Evolutionary conservation across 2,113 vertebrate species (phyloP).

Genomic region (Pithys albifrons): DNA sequence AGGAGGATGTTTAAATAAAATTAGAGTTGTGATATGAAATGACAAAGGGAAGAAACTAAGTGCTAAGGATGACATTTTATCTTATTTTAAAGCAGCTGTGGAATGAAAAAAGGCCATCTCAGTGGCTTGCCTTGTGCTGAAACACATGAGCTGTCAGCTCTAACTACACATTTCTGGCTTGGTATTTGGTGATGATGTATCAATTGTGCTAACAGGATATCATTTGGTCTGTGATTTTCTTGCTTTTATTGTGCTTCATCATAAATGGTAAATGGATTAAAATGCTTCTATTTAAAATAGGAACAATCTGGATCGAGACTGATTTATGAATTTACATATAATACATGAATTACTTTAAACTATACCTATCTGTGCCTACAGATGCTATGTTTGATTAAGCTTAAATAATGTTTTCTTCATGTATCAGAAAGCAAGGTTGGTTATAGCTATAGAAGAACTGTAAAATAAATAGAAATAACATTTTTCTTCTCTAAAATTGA

Average conservation of each 20-base stretch:
- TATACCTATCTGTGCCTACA: neutral
- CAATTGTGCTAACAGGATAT: neutral
- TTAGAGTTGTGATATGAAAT: constrained; percentile 16
- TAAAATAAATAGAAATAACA: neutral
- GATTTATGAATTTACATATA: neutral
- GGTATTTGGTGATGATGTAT: neutral
- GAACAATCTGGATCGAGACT: neutral
- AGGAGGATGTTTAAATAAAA: constrained; percentile 44
- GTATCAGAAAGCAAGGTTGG: neutral
- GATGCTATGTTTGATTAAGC: neutral
- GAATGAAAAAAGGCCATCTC: neutral
- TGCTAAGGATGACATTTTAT: neutral
- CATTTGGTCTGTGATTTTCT: neutral
- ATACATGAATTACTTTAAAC: neutral
- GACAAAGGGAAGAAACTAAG: neutral
- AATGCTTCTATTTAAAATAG: neutral
- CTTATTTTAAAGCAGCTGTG: neutral
- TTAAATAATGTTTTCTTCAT: neutral
- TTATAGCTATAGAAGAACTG: neutral
- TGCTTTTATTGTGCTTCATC: neutral
- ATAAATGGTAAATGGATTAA: neutral
- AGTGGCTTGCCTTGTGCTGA: neutral
- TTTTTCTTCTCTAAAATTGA: neutral
- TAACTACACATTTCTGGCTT: neutral
- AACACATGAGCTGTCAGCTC: constrained; percentile 14